Evolutionary conservation across 2,888 invertebrate species (phyloP).

Genomic region (Drosophila meridionalis): DNA sequence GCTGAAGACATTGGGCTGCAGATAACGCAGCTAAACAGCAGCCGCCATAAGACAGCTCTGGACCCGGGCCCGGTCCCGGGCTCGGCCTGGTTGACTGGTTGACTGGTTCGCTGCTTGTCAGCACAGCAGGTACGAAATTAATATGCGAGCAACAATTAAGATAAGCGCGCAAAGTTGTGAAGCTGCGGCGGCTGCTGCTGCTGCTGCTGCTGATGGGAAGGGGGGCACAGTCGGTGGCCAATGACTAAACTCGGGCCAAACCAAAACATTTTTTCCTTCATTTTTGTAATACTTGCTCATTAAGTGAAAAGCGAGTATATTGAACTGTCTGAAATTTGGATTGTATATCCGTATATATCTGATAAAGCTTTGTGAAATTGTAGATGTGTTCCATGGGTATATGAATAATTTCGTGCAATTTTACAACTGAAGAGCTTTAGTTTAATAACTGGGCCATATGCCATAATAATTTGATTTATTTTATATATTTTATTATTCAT

Average conservation of each 20-base stretch:
- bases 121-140: conserved; percentile 83
- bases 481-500: no score
- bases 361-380: no score
- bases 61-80: conserved; percentile 35
- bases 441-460: no score
- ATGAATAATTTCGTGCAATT: no score
- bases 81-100: conserved; percentile 23
- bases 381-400: no score
- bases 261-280: conserved; percentile 24
- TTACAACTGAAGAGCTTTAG: no score
- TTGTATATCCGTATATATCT: background rate
- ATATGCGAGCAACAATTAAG: conserved; percentile 84
- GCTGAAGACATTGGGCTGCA: conserved; percentile 13
- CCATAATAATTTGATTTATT: no score
- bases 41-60: conserved; percentile 26
- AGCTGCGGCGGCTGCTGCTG: conserved; percentile 41
- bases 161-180: conserved; percentile 81
- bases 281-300: background rate
- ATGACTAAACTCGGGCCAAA: conserved; percentile 54
- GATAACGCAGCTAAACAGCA: conserved; percentile 47
- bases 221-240: conserved; percentile 76
- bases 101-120: conserved; percentile 63
- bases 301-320: background rate
- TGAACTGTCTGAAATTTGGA: background rate
- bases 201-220: conserved; percentile 15